Evolutionary conservation across 2,797 vertebrate species (phyloP), one percentile per base, ranked within the genome.

Genomic region (Pipistrellus pipistrellus): DNA sequence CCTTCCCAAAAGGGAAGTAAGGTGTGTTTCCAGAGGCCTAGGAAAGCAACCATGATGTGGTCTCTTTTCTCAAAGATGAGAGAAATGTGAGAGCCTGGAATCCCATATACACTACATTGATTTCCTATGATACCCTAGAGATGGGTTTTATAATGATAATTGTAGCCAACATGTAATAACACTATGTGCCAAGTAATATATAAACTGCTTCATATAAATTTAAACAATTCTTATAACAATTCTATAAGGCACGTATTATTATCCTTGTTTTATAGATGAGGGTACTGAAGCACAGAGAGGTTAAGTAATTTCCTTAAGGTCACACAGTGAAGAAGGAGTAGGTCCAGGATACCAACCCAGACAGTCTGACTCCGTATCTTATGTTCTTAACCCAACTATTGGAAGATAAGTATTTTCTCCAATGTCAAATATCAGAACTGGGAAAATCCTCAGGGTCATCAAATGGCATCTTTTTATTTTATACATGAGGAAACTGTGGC

Each of bases 221-320:
- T 46, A 94, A 95, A 85, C 8, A 89, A 71, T 81, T 13, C 2
- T 84, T 84, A 66, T 44, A 71, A 93, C 20, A 80, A 59, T 69
- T 59, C 20, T 96, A 51, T 53, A 57, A 46, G 27, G 25, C n/a
- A 81, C 93, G 4, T 68, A 82, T 25, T 87, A 85, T 53, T 48
- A 88, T 55, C 9, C 59, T 8, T 27, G 76, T 85, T 93, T 76
- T 88, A 62, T 69, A 91, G 32, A 80, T 81, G 51, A 95, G 9
- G 14, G 53, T 21, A 82, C 8, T 95, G 66, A 95, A 93, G 18
- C 51, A 89, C 30, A 89, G 46, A 69, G 20, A 78, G 21, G 4
- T 73, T 89, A 84, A 83, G 20, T 84, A 48, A 78, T 64, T 78
- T 89, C 69, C 27, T 85, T 93, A 68, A 75, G 18, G 10, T 73